Evolutionary conservation across 1,140 invertebrate genomes (phyloP).

Genomic region (Cephus cinctus): DNA sequence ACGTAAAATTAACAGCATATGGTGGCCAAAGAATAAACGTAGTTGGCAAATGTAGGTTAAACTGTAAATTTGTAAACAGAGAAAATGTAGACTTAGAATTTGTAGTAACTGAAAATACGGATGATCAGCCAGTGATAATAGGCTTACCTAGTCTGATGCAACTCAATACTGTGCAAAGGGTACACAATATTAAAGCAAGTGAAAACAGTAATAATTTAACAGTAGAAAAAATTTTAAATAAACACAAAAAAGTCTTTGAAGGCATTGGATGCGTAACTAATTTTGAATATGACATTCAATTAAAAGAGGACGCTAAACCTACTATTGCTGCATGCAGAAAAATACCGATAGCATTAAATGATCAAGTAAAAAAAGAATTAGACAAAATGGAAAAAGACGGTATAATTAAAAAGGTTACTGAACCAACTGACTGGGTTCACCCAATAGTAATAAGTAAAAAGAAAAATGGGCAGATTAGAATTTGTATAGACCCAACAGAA

Average conservation of each 20-base stretch:
- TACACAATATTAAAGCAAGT: background rate
- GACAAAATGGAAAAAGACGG: constrained; percentile 23
- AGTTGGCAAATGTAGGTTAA: too few species aligned
- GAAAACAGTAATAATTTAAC: background rate
- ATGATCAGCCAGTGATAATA: too few species aligned
- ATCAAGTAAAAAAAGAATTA: constrained; percentile 28
- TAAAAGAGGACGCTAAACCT: too few species aligned
- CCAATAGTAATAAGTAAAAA: constrained; percentile 41
- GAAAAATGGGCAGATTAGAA: constrained; percentile 36
- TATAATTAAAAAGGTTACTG: constrained; percentile 26
- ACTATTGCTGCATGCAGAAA: constrained; percentile 6
- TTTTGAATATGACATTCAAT: too few species aligned
- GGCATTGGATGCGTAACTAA: too few species aligned
- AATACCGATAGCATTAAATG: constrained; percentile 19
- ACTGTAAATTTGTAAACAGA: too few species aligned
- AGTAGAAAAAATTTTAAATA: too few species aligned
- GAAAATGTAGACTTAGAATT: too few species aligned
- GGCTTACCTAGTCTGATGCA: background rate
- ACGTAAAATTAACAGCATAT: constrained; percentile 1
- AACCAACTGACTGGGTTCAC: constrained; percentile 46
- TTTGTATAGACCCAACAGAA: constrained; percentile 48
- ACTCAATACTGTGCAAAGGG: background rate
- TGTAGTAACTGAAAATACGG: too few species aligned
- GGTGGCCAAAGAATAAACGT: background rate
- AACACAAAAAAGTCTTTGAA: too few species aligned